Conservation (phyloP, 2,888 invertebrate species). For the Tiphia femorata region DNA sequence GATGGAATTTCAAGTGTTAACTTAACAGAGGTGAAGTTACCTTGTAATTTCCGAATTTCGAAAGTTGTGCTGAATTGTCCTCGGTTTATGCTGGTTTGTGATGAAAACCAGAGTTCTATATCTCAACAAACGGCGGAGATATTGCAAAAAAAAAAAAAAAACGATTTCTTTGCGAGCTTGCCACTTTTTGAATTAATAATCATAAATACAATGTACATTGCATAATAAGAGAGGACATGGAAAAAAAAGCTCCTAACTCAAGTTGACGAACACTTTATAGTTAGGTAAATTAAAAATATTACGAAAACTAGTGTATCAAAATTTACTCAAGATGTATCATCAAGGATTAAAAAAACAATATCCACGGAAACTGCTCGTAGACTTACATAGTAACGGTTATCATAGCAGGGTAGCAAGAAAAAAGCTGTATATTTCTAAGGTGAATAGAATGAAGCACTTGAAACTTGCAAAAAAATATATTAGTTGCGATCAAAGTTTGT, state of each 20-base stretch:
- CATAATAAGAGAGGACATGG: not conserved
- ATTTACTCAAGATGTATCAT: not conserved
- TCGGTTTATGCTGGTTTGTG: too few species aligned
- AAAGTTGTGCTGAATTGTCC: too few species aligned
- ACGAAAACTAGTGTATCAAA: not conserved
- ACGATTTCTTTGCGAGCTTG: too few species aligned
- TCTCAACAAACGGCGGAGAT: too few species aligned
- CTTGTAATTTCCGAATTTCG: too few species aligned
- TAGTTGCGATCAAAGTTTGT: not conserved
- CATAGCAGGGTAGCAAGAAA: not conserved
- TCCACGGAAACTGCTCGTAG: not conserved
- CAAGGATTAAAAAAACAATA: not conserved
- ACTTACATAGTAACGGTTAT: not conserved
- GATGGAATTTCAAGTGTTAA: constrained; percentile 1
- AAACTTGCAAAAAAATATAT: not conserved
- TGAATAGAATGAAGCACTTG: not conserved
- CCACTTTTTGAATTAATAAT: too few species aligned
- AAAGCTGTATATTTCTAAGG: not conserved
- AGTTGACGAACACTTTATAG: not conserved
- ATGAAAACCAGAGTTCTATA: too few species aligned
- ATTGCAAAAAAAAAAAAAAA: too few species aligned
- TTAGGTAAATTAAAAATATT: not conserved
- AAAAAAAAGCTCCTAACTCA: not conserved
- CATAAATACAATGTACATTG: not conserved
- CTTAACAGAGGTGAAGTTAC: too few species aligned